Base-by-base conservation (phyloP, 2,888 invertebrate genomes). In the Drosophila merina region DNA sequence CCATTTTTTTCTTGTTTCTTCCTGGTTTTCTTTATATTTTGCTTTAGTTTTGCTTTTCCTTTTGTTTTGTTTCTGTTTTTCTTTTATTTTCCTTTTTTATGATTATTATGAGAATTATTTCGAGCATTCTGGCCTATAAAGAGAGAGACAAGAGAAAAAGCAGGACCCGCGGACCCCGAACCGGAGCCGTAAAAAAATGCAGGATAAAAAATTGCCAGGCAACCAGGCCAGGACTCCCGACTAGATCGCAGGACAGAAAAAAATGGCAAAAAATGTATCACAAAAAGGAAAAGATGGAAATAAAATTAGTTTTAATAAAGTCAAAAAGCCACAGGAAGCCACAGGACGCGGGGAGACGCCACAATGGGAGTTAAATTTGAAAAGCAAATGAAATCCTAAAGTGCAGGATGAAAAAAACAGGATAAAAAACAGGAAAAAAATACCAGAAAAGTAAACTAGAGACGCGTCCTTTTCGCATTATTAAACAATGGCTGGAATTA, bases 261-360 rank as follows among this genome's bases (percentile, higher is more conserved):
- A 54, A 62, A 20, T 20, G 20, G 20, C 20, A 58, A 51, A 62
- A 58, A 54, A 63, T 62, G 51, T 73, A 58, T 67, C 68, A 70
- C 64, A 73, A 79, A 75, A 73, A 79, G 74, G 59, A 71, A 68
- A 64, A 67, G 70, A 60, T 67, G 70, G 63, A 81, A 73, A 67
- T 68, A 68, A 85, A 85, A 81, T 85, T 74, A 72, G 79, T 76
- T 85, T 69, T 75, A 87, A 85, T 85, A 85, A 85, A 85, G 83
- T 77, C 75, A 72, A 79, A 87, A 85, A 62, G 81, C 73, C 70
- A 74, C 73, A 75, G 79, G 72, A 76, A 70, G 55, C 57, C n/a
- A 25, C 50, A 20, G 49, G 33, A 20, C 2, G 20, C 20, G 20
- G 20, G 20, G 20, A 20, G 20, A 20, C 20, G 20, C 57, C 63